These are phyloP conservation scores for Cerastis leucographa DNA, from an alignment of 2,888 invertebrate species.

Conservation along the genomic window DNA sequence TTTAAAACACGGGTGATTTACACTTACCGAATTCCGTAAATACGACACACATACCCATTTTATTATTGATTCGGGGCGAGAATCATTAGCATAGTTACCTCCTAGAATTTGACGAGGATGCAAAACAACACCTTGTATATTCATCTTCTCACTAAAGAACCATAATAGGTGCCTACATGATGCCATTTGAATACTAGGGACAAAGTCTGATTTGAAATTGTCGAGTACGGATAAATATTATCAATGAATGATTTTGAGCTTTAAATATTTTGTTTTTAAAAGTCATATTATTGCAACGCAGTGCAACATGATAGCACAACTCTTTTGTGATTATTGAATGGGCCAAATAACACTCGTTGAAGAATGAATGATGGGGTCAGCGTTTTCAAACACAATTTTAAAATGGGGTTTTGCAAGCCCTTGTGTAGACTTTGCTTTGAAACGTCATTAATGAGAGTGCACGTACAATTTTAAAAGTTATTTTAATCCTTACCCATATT, in stretches of 20 bases:
- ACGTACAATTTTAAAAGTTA: background rate
- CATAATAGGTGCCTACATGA: background rate
- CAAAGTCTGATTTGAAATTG: conserved; percentile 26
- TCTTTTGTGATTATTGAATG: conserved; percentile 1
- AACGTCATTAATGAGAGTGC: background rate
- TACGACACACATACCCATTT: too few species aligned
- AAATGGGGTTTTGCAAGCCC: background rate
- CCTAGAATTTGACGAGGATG: too few species aligned
- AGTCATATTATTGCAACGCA: background rate
- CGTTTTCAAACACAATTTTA: conserved; percentile 3
- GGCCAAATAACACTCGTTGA: background rate
- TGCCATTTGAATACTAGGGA: conserved; percentile 23
- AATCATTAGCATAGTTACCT: too few species aligned
- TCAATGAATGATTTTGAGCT: conserved; percentile 27
- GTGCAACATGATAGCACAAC: background rate
- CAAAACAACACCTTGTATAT: too few species aligned
- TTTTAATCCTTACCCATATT: background rate
- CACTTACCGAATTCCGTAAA: too few species aligned
- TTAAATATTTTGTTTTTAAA: background rate
- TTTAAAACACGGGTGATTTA: too few species aligned
- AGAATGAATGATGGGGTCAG: conserved; percentile 2
- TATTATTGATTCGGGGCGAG: too few species aligned
- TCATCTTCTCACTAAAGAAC: conserved; percentile 3
- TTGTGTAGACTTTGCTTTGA: conserved; percentile 7
- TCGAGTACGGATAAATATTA: conserved; percentile 13